Base-by-base conservation (phyloP, 2,797 vertebrate genomes). In the Sardinella longiceps region DNA sequence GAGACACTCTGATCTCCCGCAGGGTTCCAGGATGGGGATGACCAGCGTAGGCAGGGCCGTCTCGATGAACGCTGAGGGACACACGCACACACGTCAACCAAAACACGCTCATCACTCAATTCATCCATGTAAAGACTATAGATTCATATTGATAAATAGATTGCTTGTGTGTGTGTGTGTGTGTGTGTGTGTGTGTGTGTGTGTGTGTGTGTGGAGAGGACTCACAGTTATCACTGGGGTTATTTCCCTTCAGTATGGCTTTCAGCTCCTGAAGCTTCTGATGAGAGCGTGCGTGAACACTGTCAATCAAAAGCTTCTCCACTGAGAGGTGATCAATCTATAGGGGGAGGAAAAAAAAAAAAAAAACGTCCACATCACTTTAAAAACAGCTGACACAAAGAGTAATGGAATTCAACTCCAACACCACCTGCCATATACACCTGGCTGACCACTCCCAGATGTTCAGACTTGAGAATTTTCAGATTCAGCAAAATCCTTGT, bases 251-350 rank as follows among this genome's bases (percentile, higher is more conserved):
- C 63, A 99, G 94, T 94, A 99, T 97, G 92, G 97, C 95, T 94
- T 99, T 99, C 81, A 99, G 93, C 91, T 99, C 98, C 94, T 98
- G 97, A 74, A 99, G 95, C 90, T 99, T 99, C 93, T 99, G 98
- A 96, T 99, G 95, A 81, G 98, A 97, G 88, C 97, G 95, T 74
- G 98, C 98, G 87, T 98, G 98, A 39, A 99, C 98, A 28, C 98
- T 99, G 92, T 99, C 98, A 83, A 99, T 99, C 91, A 99, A 90
- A 86, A 99, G 97, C 91, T 99, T 99, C 93, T 99, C 98, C 93
- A 99, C 96, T 51, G 98, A 99, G 81, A 99, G 94, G 91, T 99
- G 98, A 90, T 99, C 98, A 88, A 99, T 99, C 98, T 99, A n/a
- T n/a, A n/a, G n/a, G n/a, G n/a, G 90, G 50, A 91, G 63, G 66